Evolutionary conservation across 2,113 vertebrate species (phyloP).

Genomic region (Syngnathoides biaculeatus): DNA sequence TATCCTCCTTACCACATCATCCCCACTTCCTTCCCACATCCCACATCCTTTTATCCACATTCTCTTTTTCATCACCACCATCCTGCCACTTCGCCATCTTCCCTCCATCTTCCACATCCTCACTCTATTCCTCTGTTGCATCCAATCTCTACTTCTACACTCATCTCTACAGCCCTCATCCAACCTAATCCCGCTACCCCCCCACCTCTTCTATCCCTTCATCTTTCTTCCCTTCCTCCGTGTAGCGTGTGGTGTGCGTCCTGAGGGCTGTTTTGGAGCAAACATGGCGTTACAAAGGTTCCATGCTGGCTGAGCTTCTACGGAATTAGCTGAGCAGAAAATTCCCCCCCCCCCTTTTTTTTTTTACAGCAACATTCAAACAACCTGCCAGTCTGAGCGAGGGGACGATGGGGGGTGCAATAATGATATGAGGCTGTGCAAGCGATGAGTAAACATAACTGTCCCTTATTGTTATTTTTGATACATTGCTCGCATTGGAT

Average conservation of each 20-base stretch:
- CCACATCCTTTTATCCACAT: background rate
- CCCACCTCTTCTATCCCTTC: background rate
- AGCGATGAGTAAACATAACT: background rate
- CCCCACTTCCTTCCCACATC: background rate
- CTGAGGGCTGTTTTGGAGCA: background rate
- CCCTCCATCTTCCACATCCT: background rate
- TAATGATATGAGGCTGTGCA: background rate
- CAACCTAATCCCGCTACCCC: background rate
- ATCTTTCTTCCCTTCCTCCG: slow-evolving; percentile 17
- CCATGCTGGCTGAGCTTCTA: slow-evolving; percentile 66
- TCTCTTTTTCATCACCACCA: too few species aligned
- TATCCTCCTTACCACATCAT: too few species aligned
- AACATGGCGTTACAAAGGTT: slow-evolving; percentile 60
- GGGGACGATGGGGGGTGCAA: slow-evolving; percentile 14
- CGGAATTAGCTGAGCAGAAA: slow-evolving; percentile 69
- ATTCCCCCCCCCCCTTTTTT: too few species aligned
- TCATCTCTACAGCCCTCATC: background rate
- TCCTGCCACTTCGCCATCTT: too few species aligned
- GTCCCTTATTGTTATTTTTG: background rate
- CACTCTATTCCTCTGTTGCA: background rate
- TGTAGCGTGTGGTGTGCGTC: background rate
- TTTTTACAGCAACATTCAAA: slow-evolving; percentile 67
- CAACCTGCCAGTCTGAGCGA: slow-evolving; percentile 41
- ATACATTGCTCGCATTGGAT: background rate
- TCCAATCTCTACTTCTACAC: background rate